Percentiles rank a stretch among this genome's conserved stretches.
These are phyloP conservation scores for Lutjanus erythropterus DNA, from an alignment of 2,113 vertebrate species.

Conservation along the genomic window DNA sequence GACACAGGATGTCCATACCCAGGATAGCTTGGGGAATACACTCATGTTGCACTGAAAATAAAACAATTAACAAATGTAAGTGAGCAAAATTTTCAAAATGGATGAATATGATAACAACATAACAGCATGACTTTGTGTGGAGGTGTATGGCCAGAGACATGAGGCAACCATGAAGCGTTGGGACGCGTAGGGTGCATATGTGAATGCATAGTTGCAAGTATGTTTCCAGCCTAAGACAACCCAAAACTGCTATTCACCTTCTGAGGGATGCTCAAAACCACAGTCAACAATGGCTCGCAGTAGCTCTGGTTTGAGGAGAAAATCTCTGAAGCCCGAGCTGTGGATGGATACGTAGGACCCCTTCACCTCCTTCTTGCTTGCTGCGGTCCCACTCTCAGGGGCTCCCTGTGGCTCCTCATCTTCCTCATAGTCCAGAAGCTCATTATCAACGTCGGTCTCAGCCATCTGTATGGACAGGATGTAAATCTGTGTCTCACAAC, in stretches of 20 bases:
- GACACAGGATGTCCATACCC: slow-evolving; percentile 92
- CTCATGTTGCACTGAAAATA: slow-evolving; percentile 89
- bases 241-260: slow-evolving; percentile 78
- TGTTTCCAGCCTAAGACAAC: too few relatives aligned
- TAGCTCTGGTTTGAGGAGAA: slow-evolving; percentile 91
- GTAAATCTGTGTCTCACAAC: not conserved
- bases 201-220: too few relatives aligned
- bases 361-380: slow-evolving; percentile 90
- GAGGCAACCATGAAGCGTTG: too few relatives aligned
- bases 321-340: slow-evolving; percentile 93
- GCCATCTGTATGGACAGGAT: slow-evolving; percentile 79
- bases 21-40: slow-evolving; percentile 93
- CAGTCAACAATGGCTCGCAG: slow-evolving; percentile 92
- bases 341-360: slow-evolving; percentile 93
- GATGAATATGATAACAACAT: not conserved
- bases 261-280: slow-evolving; percentile 92
- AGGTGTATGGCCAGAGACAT: too few relatives aligned
- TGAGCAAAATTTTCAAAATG: not conserved
- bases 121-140: rapidly evolving
- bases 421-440: slow-evolving; percentile 91
- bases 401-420: slow-evolving; percentile 89
- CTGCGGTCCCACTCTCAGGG: slow-evolving; percentile 78
- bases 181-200: too few relatives aligned
- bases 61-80: not conserved
- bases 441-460: slow-evolving; percentile 90